Evolutionary conservation across 2,797 vertebrate species (phyloP).

Genomic region (Heteromormyrus szaboi): DNA sequence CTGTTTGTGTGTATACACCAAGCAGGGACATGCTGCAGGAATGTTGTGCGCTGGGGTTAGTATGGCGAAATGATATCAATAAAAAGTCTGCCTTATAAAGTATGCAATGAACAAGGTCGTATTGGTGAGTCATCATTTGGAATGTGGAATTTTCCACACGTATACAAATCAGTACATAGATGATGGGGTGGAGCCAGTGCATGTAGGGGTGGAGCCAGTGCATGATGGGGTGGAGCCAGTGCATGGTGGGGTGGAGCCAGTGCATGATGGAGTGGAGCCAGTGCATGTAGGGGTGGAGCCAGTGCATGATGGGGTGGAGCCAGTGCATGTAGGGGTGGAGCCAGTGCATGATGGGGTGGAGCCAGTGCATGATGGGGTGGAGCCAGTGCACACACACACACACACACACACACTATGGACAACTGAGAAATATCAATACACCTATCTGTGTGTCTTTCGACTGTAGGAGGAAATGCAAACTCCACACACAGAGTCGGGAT

Average conservation of each 20-base stretch:
- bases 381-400: neutral
- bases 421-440: neutral
- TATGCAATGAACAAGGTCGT: neutral
- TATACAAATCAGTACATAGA: neutral
- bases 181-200: neutral
- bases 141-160: neutral
- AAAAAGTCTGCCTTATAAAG: neutral
- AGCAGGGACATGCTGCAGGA: neutral
- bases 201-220: no score
- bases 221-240: no score
- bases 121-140: neutral
- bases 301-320: no score
- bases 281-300: no score
- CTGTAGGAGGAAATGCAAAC: neutral
- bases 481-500: neutral
- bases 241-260: neutral
- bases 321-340: no score
- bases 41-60: neutral
- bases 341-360: no score
- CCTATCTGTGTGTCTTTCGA: neutral
- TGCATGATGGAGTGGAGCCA: no score
- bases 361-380: no score
- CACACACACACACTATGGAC: neutral
- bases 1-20: neutral
- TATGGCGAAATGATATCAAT: neutral